A percentile compares a stretch with the other conserved stretches of the same genome.
Conservation (phyloP, 92 coral and sea anemone genomes). For the Parazoanthus darwini region DNA sequence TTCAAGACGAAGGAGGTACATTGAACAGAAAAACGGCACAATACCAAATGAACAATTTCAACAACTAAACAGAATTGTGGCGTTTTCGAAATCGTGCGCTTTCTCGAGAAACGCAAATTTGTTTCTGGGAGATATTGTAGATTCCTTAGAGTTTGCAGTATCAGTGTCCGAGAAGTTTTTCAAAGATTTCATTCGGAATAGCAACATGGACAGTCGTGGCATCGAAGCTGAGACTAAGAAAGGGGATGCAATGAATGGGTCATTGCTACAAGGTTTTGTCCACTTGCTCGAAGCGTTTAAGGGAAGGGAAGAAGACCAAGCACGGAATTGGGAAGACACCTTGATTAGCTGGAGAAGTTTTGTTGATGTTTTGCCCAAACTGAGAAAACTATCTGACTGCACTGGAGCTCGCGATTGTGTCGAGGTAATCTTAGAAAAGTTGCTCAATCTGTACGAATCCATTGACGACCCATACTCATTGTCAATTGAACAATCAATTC, state of each 20-base stretch:
- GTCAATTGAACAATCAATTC: background rate
- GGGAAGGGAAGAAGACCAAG: background rate
- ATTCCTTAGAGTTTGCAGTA: conserved; percentile 32
- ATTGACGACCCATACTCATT: conserved; percentile 27
- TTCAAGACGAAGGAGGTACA: background rate
- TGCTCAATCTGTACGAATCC: conserved; percentile 27
- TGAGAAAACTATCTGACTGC: conserved; percentile 38
- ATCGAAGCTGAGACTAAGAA: background rate
- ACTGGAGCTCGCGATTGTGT: conserved; percentile 46
- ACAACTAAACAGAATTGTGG: background rate
- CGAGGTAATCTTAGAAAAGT: conserved; percentile 17
- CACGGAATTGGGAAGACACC: conserved; percentile 20
- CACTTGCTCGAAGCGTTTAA: conserved; percentile 9
- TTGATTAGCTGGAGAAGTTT: conserved; percentile 14
- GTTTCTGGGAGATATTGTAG: conserved; percentile 36
- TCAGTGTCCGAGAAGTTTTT: background rate
- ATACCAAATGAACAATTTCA: background rate
- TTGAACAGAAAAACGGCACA: background rate
- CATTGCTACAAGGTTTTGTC: background rate
- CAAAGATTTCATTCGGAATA: background rate
- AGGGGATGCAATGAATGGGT: background rate
- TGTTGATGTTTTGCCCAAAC: conserved; percentile 12
- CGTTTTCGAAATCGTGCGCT: conserved; percentile 10
- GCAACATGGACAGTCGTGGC: background rate
- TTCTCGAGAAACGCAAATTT: conserved; percentile 21